These are phyloP conservation scores for Poeciliopsis retropinna DNA, from an alignment of 2,113 vertebrate species.

Conservation along the genomic window DNA sequence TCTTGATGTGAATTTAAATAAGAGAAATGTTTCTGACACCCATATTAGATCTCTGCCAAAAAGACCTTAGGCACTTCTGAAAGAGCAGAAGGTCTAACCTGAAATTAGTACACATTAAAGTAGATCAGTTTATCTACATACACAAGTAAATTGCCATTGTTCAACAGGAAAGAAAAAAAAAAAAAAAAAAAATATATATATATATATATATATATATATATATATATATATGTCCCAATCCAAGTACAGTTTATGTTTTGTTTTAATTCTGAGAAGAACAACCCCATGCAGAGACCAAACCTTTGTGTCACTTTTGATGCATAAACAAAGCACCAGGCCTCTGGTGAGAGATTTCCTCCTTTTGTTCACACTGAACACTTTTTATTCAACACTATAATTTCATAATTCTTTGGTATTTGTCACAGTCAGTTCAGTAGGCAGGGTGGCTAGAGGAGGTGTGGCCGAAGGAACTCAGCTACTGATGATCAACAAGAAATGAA, in stretches of 20 bases:
- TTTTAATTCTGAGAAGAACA: background rate
- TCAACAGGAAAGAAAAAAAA: too few relatives aligned
- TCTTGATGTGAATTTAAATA: too few relatives aligned
- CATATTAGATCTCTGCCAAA: too few relatives aligned
- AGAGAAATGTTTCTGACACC: too few relatives aligned
- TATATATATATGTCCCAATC: too few relatives aligned
- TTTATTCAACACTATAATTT: background rate
- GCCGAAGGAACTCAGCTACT: background rate
- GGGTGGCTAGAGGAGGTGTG: background rate
- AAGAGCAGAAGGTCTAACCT: too few relatives aligned
- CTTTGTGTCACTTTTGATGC: slow-evolving; percentile 10
- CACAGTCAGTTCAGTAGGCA: background rate
- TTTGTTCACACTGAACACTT: background rate
- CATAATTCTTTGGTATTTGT: background rate
- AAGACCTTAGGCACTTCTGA: too few relatives aligned
- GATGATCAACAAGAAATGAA: background rate
- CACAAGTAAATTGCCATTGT: too few relatives aligned
- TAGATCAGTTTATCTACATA: too few relatives aligned
- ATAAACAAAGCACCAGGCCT: slow-evolving; percentile 1
- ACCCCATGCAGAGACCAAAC: background rate
- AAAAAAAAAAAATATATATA: too few relatives aligned
- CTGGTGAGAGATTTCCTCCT: background rate
- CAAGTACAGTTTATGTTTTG: background rate
- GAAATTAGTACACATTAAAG: too few relatives aligned
- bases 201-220: too few relatives aligned